Percentiles rank a stretch among this genome's conserved stretches.
phyloP scores from a whole-genome alignment of 1,140 invertebrate genomes.

The Drosophila pseudoananassae region DNA sequence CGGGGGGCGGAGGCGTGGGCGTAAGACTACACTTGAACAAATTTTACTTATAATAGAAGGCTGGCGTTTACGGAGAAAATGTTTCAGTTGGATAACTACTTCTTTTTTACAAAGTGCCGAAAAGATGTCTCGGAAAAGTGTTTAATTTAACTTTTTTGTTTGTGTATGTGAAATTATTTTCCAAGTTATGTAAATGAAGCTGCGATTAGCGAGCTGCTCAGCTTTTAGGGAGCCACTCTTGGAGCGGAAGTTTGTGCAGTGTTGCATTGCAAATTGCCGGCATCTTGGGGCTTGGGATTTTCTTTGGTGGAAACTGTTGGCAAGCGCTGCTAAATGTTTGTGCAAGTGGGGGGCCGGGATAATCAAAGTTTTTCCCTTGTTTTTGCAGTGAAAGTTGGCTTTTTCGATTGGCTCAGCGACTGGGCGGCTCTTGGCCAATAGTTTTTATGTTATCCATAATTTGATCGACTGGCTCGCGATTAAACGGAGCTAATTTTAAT shows the following conservation, averaged over 20 bases:
- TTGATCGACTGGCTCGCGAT: conserved; percentile 1
- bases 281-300: conserved; percentile 21
- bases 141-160: conserved; percentile 23
- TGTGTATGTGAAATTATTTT: conserved; percentile 7
- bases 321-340: conserved; percentile 35
- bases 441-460: conserved; percentile 16
- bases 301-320: conserved; percentile 34
- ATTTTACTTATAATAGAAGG: no score
- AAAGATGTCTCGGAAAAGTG: no score
- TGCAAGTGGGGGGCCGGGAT: conserved; percentile 18
- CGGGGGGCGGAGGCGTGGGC: conserved; percentile 17
- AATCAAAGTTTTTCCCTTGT: conserved; percentile 29
- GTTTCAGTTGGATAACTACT: no score
- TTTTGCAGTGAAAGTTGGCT: conserved; percentile 63
- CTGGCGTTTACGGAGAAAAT: not conserved
- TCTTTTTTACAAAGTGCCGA: not conserved
- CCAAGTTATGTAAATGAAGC: conserved; percentile 57
- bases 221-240: conserved; percentile 17
- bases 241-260: conserved; percentile 69
- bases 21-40: conserved; percentile 1
- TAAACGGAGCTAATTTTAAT: conserved; percentile 21
- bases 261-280: conserved; percentile 75
- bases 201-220: conserved; percentile 6
- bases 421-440: conserved; percentile 21
- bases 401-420: conserved; percentile 43